phyloP scores from a whole-genome alignment of 1,140 invertebrate species.

The Macrobrachium nipponense region DNA sequence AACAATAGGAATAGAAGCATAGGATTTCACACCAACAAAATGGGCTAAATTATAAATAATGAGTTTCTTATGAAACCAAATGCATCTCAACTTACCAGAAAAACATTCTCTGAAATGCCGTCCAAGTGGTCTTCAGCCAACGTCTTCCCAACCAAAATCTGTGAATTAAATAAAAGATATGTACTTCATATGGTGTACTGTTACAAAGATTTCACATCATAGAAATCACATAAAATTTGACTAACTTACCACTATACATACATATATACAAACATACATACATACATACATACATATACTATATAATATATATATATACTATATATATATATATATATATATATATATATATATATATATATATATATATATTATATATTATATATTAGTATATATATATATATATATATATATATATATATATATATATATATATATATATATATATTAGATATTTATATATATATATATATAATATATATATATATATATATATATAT shows the following conservation, averaged over 20 bases:
- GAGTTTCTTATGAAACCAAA: not conserved
- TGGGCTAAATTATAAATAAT: not conserved
- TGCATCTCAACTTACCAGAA: conserved; percentile 25
- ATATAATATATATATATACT: too few species aligned
- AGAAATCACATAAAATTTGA: too few species aligned
- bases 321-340: too few species aligned
- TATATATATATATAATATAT: conserved; percentile 1
- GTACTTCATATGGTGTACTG: too few species aligned
- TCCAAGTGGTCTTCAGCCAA: conserved; percentile 47
- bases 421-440: conserved; percentile 2
- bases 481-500: conserved; percentile 4
- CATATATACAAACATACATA: too few species aligned
- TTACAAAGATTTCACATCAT: too few species aligned
- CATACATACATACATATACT: too few species aligned
- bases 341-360: too few species aligned
- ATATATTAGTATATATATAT: too few species aligned
- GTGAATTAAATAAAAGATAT: not conserved
- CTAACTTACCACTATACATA: too few species aligned
- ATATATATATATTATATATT: too few species aligned
- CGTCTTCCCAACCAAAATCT: conserved; percentile 36
- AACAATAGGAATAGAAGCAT: too few species aligned
- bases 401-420: not conserved
- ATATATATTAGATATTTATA: not conserved
- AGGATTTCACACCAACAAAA: not conserved
- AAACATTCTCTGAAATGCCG: conserved; percentile 40